Evolutionary conservation across 2,888 invertebrate species (phyloP), one percentile per base, ranked within the genome.

Genomic region (Clunio marinus): DNA sequence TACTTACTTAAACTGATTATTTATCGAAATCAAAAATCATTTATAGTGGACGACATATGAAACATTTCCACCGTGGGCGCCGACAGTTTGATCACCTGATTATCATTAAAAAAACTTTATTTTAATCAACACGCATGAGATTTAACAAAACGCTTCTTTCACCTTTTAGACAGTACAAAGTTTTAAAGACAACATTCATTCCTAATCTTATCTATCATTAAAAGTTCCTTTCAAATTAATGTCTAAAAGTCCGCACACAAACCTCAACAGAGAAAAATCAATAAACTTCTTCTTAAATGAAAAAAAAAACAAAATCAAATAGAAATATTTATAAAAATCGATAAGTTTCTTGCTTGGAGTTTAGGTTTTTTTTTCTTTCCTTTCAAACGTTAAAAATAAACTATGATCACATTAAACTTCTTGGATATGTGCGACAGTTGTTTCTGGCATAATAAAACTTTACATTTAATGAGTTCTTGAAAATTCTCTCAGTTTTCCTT

Each of bases 341-440:
- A 57, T 57, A 57, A 27, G 24, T 57, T 27, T 57, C 25, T 27
- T 27, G 8, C 10, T 24, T 57, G 24, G 27, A 57, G 24, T 24
- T 27, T n/a, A n/a, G 4, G 45, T 10, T 45, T 45, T n/a, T n/a
- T n/a, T n/a, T n/a, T n/a, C n/a, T n/a, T n/a, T n/a, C n/a, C n/a
- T n/a, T n/a, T 22, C 25, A 13, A 25, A 27, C 46, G 63, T 41
- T 63, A 63, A 63, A 63, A 63, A 63, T 63, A 63, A 63, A 63
- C 63, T 27, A n/a, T 63, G 63, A 63, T 63, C 63, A 63, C 63
- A 63, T 63, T 46, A 28, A 5, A n/a, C 2, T 59, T 17, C 35
- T 58, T 27, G 37, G 37, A 62, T 62, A 24, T 37, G n/a, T 10
- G 41, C 10, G 15, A 41, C 41, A 41, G 41, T 41, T 41, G 41